phyloP scores from a whole-genome alignment of 2,797 vertebrate species.

The Gallinago nigripennis region DNA sequence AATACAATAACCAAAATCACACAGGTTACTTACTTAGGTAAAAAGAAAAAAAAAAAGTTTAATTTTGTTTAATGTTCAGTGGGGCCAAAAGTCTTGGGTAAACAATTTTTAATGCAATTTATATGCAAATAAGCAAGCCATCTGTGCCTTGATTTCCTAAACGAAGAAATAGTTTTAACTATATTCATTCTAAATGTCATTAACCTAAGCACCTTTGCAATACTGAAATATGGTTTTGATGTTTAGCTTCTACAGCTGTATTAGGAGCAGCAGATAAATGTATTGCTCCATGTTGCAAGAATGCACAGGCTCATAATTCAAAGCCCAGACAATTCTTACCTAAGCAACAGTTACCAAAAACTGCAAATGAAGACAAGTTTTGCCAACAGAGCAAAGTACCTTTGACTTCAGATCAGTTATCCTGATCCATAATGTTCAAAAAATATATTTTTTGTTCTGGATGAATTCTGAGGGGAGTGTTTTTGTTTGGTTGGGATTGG shows the following conservation, averaged over 20 bases:
- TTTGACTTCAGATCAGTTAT: neutral
- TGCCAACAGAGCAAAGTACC: neutral
- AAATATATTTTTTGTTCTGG: neutral
- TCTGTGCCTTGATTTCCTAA: neutral
- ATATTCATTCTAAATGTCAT: neutral
- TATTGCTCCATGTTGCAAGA: neutral
- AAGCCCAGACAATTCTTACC: neutral
- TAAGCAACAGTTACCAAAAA: neutral
- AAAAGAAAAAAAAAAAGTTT: neutral
- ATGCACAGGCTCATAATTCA: neutral
- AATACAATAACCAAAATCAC: neutral
- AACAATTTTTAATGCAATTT: conserved; percentile 10
- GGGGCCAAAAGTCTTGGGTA: neutral
- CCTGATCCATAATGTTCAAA: neutral
- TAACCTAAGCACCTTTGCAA: neutral
- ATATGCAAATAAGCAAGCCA: conserved; percentile 19
- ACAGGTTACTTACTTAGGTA: neutral
- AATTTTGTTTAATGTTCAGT: neutral
- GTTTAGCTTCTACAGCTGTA: neutral
- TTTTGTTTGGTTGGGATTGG: too few species aligned
- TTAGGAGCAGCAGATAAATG: neutral
- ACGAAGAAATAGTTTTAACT: neutral
- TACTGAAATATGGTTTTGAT: neutral
- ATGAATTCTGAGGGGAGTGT: neutral
- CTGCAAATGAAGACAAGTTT: neutral